Base-by-base conservation (phyloP, 1,140 invertebrate genomes). In the Eumeta japonica region DNA sequence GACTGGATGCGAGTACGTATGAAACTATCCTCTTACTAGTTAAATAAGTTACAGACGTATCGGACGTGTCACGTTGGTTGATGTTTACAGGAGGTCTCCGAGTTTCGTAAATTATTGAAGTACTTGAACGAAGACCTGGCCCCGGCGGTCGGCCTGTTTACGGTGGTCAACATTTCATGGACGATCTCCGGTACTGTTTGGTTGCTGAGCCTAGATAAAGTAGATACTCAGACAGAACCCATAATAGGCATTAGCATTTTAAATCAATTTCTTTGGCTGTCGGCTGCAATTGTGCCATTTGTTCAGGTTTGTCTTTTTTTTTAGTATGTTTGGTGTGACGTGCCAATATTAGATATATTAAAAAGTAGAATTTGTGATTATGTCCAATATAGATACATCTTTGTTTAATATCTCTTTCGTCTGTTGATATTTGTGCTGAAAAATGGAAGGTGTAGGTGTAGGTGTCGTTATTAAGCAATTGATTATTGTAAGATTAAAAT, bases 1-100 rank as follows among this genome's bases (percentile, higher is more conserved):
- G 84, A 88, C 45, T 89, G 87, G 86, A 89, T 90, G 81, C 80
- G 83, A 50, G 87, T 86, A 62, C 65, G 73, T 65, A 41, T 20
- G 16, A 20, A 35, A 18, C 19, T 18, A 7, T 14, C 10, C 18
- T 14, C 2, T 3, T 20, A 35, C 28, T 37, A 24, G 31, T 0
- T n/a, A n/a, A n/a, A n/a, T n/a, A n/a, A n/a, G n/a, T n/a, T n/a
- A n/a, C n/a, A n/a, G n/a, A n/a, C n/a, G n/a, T n/a, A n/a, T n/a
- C n/a, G n/a, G n/a, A n/a, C n/a, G n/a, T n/a, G n/a, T n/a, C n/a
- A n/a, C n/a, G n/a, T n/a, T n/a, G n/a, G n/a, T n/a, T n/a, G n/a
- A n/a, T 28, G 43, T 37, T 53, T 70, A 3, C 44, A 86, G 83
- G 84, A 88, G 72, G 82, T 90, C 29, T 76, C 81, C 3, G 86